These are phyloP conservation scores for Poeciliopsis turneri DNA, from an alignment of 2,797 vertebrate genomes.

Conservation along the genomic window DNA sequence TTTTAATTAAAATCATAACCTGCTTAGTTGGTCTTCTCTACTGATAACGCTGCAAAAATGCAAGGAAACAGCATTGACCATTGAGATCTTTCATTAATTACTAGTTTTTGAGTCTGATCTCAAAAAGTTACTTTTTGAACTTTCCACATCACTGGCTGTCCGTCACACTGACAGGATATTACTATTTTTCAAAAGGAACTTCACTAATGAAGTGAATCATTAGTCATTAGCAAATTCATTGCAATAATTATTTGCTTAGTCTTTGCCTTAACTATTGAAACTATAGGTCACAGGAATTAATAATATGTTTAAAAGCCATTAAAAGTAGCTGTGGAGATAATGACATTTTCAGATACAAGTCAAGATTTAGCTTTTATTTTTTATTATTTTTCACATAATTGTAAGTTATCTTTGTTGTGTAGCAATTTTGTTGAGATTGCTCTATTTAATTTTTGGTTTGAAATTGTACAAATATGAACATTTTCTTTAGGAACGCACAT, in stretches of 20 bases:
- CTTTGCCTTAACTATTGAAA: not conserved
- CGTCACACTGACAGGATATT: not conserved
- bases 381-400: not conserved
- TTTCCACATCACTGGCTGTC: not conserved
- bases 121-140: not conserved
- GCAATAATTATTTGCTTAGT: not conserved
- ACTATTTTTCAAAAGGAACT: not conserved
- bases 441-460: not conserved
- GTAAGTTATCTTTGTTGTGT: not conserved
- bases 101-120: not conserved
- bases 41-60: not conserved
- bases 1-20: not conserved
- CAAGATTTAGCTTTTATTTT: not conserved
- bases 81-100: not conserved
- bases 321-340: not conserved
- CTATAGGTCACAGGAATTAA: not conserved
- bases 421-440: not conserved
- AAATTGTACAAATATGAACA: not conserved
- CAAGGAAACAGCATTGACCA: not conserved
- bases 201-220: not conserved
- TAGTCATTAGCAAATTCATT: not conserved
- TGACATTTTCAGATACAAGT: not conserved
- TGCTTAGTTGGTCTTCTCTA: not conserved
- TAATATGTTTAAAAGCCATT: not conserved
- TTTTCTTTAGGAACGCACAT: not conserved